Conservation (phyloP, 1,140 invertebrate species). For the Bathynomus jamesi region DNA sequence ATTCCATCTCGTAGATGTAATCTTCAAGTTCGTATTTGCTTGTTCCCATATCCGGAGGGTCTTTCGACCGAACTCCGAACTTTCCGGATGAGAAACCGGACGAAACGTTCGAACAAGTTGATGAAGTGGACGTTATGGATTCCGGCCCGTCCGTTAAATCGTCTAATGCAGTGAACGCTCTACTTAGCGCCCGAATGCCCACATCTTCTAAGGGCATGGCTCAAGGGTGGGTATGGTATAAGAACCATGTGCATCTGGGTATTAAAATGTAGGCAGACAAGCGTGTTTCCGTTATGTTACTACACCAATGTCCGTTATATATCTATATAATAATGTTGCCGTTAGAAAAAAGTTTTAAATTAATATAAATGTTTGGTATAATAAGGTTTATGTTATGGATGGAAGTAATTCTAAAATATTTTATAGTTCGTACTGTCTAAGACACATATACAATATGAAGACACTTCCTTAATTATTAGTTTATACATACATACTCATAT, state of each 20-base stretch:
- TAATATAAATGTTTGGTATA: too few species aligned
- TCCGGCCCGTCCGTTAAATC: not conserved
- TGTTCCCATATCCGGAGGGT: not conserved
- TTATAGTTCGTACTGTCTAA: too few species aligned
- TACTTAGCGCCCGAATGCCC: not conserved
- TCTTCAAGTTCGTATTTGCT: conserved; percentile 47
- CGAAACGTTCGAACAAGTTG: not conserved
- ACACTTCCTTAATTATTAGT: too few species aligned
- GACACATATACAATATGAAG: too few species aligned
- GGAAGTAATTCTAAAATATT: too few species aligned
- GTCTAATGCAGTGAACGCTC: not conserved
- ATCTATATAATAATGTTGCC: too few species aligned
- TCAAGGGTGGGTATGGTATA: not conserved
- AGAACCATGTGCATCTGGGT: not conserved
- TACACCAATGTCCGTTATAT: too few species aligned
- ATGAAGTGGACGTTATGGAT: not conserved
- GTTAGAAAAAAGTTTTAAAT: too few species aligned
- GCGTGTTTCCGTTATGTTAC: too few species aligned
- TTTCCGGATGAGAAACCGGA: not conserved
- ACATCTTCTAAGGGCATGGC: not conserved
- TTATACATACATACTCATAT: too few species aligned
- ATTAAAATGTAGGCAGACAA: too few species aligned
- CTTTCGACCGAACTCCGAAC: not conserved
- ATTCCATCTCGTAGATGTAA: conserved; percentile 52
- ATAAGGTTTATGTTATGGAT: too few species aligned